Evolutionary conservation across 2,888 invertebrate species (phyloP).

Genomic region (Athripsodes cinereus): DNA sequence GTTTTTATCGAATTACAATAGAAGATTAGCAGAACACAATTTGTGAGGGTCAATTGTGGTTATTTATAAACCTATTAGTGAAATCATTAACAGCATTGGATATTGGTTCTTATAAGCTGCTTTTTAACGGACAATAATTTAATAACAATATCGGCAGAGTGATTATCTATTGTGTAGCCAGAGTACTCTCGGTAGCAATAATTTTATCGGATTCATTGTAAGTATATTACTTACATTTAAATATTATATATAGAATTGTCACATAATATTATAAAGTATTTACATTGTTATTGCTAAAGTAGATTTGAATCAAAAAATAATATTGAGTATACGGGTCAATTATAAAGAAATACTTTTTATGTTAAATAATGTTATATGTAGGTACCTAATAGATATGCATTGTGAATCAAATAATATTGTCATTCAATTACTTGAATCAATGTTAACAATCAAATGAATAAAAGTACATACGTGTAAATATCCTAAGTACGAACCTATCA

Average conservation of each 20-base stretch:
- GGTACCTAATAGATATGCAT: not conserved
- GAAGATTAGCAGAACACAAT: no score
- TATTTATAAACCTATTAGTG: not conserved
- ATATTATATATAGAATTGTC: no score
- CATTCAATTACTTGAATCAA: no score
- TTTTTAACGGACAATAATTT: not conserved
- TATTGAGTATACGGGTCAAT: constrained; percentile 1
- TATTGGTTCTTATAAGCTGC: not conserved
- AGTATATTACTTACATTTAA: no score
- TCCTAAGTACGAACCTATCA: no score
- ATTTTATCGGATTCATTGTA: not conserved
- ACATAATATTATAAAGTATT: not conserved
- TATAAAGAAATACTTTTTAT: not conserved
- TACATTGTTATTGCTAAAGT: not conserved
- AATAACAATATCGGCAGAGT: not conserved
- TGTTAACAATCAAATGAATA: no score
- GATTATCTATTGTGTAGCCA: not conserved
- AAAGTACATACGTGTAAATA: no score
- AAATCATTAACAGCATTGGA: not conserved
- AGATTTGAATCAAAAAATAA: not conserved
- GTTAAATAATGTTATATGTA: not conserved
- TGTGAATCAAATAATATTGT: no score
- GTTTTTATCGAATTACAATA: no score
- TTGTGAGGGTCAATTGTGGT: not conserved
- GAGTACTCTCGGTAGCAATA: not conserved